Evolutionary conservation across 2,797 vertebrate genomes (phyloP), one percentile per base, ranked within the genome.

Genomic region (Fistularia commersonii): DNA sequence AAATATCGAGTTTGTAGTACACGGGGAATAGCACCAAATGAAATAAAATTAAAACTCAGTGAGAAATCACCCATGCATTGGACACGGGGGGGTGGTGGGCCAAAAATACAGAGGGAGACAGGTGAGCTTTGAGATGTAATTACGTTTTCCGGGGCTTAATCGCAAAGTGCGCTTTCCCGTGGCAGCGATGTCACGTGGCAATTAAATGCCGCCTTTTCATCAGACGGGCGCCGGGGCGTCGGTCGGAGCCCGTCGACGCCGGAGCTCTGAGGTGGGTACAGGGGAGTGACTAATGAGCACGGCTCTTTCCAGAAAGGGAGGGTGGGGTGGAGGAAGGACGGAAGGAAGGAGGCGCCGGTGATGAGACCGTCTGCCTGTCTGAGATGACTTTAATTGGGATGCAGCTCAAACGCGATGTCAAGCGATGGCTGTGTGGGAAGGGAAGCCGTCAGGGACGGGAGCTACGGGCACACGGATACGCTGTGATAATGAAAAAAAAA

Each of bases 81-180:
- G 67, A 66, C 58, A 38, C 0, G 54, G 45, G 61, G 74, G 57
- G 72, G 40, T 57, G 65, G 69, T 39, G 41, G 57, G 41, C 37
- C 45, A 46, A 68, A 44, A 57, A 35, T 46, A 52, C 61, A 56
- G 57, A 52, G 15, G 54, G 47, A 74, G 71, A 84, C 74, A 82
- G 80, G 77, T 85, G 77, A 82, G 81, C 64, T 74, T 62, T 61
- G 59, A 82, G 66, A 77, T 71, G 66, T 79, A 83, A 87, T 84
- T 83, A 76, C 62, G 71, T 61, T 79, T 76, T 74, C 74, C 51
- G 47, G 59, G 74, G 58, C 67, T 64, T 79, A 72, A 79, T 82
- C 74, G 76, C 7, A 37, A 70, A n/a, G n/a, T n/a, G 64, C 37
- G 2, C 60, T 50, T 49, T 72, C 5, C 74, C 82, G 77, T 74